Evolutionary conservation across 2,888 invertebrate species (phyloP).

Genomic region (Drosophila buzzatii): DNA sequence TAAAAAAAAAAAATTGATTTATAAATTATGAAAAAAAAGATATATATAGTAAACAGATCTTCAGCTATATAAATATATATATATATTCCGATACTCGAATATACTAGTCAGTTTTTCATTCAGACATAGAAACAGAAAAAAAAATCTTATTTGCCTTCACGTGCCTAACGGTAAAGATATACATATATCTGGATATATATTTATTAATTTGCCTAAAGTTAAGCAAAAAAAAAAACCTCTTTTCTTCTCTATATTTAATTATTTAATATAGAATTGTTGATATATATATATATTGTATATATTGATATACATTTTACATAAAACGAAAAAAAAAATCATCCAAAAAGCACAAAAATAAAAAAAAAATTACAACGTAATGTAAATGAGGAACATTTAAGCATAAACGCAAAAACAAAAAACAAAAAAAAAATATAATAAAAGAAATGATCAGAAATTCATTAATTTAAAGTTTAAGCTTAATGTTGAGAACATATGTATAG

Average conservation of each 20-base stretch:
- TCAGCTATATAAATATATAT: conserved; percentile 69
- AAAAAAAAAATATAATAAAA: conserved; percentile 6
- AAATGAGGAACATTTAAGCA: conserved; percentile 71
- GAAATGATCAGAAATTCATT: conserved; percentile 2
- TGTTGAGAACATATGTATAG: conserved; percentile 49
- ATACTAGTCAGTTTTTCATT: conserved; percentile 63
- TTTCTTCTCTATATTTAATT: conserved; percentile 34
- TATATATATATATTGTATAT: conserved; percentile 23
- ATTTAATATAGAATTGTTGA: conserved; percentile 38
- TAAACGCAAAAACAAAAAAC: conserved; percentile 54
- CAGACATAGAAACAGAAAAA: conserved; percentile 67
- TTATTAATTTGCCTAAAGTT: conserved; percentile 45
- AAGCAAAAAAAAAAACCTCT: conserved; percentile 45
- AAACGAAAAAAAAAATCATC: conserved; percentile 55
- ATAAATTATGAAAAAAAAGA: conserved; percentile 75
- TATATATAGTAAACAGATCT: conserved; percentile 53
- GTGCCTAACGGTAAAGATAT: conserved; percentile 45
- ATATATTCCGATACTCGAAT: conserved; percentile 37
- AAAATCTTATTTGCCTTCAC: conserved; percentile 66
- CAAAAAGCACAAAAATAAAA: conserved; percentile 70
- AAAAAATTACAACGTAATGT: conserved; percentile 66
- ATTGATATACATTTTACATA: conserved; percentile 31
- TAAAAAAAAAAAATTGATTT: conserved; percentile 71
- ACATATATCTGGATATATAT: conserved; percentile 40
- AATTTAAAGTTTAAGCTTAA: conserved; percentile 24